Evolutionary conservation across 2,888 invertebrate species (phyloP), one percentile per base, ranked within the genome.

Genomic region (Ceriagrion tenellum): DNA sequence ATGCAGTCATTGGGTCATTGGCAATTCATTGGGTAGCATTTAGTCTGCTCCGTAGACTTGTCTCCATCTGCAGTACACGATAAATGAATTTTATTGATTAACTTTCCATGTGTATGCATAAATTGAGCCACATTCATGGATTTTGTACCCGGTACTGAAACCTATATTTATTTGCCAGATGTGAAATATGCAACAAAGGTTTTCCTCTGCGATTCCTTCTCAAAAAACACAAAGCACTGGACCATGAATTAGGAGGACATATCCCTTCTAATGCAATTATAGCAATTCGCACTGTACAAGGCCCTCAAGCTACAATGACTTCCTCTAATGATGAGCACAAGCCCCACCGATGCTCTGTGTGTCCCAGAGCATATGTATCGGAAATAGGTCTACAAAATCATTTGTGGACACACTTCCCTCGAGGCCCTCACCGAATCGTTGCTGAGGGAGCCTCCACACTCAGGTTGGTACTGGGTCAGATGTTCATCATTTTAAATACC

Each of bases 351-450:
- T 98, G 98, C 96, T 96, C 97, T 35, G 95, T 96, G 30, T 98
- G 98, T 96, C 97, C 97, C 16, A 97, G 97, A 96, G 97, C 97
- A 91, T 98, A 98, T 96, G 96, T 96, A 95, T 97, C 97, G 40
- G 98, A 98, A 96, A 97, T 97, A 91, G 97, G 97, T 63, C 96
- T 98, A 35, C 98, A 97, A 96, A 98, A 97, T 96, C 98, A 98
- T 96, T 96, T 97, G 18, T 98, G 98, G 98, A 97, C 97, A 93
- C 98, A 98, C 96, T 96, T 97, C 96, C 97, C 97, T 56, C 95
- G 90, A 13, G 69, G 95, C 18, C 96, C 96, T 55, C 96, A 96
- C 95, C 69, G 93, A 69, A 47, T 74, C 40, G n/a, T 47, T 16
- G 23, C 95, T 20, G 88, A n/a, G 74, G 55, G 56, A 74, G 35